A percentile compares a stretch with the other conserved stretches of the same genome.
Conservation (phyloP, 2,888 invertebrate genomes). For the Eristalinus sepulchralis region DNA sequence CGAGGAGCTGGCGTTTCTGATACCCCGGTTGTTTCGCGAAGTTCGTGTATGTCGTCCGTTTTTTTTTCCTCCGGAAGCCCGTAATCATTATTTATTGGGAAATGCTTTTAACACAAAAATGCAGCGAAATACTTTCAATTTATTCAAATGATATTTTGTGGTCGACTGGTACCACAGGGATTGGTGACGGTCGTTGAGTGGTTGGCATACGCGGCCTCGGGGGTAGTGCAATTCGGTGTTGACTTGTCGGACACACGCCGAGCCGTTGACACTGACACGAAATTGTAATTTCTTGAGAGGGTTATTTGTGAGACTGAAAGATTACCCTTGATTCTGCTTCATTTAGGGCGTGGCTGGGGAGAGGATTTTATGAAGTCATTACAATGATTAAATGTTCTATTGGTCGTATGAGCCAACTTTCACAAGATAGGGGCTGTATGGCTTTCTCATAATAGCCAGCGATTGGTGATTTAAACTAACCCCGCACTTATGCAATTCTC, state of each 20-base stretch:
- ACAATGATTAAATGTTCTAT: too few relatives aligned
- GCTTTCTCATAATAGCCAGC: too few relatives aligned
- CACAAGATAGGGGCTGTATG: too few relatives aligned
- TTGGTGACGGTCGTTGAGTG: constrained; percentile 6
- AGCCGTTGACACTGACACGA: not conserved
- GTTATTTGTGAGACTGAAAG: too few relatives aligned
- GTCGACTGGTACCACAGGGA: constrained; percentile 28
- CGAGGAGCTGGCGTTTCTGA: not conserved
- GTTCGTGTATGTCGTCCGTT: constrained; percentile 9
- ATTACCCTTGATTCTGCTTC: too few relatives aligned
- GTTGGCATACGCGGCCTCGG: not conserved
- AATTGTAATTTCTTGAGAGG: not conserved
- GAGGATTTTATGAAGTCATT: too few relatives aligned
- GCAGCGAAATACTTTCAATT: constrained; percentile 63
- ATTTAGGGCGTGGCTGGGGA: too few relatives aligned
- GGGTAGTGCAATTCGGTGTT: not conserved
- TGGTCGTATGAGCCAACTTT: too few relatives aligned
- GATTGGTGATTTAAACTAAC: too few relatives aligned
- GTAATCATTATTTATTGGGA: constrained; percentile 68
- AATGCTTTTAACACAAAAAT: constrained; percentile 64
- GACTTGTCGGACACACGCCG: not conserved
- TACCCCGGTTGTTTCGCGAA: not conserved
- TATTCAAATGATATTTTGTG: constrained; percentile 67
- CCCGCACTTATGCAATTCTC: too few relatives aligned
- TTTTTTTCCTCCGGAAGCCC: constrained; percentile 23